Percentiles rank a stretch among this genome's conserved stretches.
phyloP scores from a whole-genome alignment of 2,888 invertebrate genomes.

The Hypselothyrea guttata region DNA sequence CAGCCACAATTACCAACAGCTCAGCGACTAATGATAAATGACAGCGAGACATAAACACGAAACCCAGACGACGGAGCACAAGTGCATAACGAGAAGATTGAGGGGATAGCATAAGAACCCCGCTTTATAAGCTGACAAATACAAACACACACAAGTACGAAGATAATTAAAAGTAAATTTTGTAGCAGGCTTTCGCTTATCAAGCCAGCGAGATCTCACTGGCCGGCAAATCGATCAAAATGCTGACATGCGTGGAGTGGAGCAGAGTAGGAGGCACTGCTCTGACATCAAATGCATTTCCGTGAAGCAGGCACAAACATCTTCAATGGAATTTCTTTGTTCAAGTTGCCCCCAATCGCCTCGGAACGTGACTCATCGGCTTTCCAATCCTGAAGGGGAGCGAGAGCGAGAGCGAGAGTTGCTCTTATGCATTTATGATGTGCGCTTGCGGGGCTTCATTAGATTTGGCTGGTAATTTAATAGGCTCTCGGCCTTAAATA shows the following conservation, averaged over 20 bases:
- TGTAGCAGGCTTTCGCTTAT: constrained; percentile 67
- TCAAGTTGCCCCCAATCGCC: constrained; percentile 31
- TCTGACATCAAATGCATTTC: too few relatives aligned
- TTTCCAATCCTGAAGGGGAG: constrained; percentile 44
- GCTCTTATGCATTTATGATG: constrained; percentile 15
- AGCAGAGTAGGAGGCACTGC: constrained; percentile 23
- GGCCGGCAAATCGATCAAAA: constrained; percentile 66
- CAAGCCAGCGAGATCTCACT: constrained; percentile 51
- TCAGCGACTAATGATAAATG: constrained; percentile 68
- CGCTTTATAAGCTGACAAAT: constrained; percentile 36
- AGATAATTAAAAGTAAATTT: constrained; percentile 58
- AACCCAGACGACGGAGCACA: neutral
- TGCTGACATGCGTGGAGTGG: constrained; percentile 38
- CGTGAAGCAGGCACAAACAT: constrained; percentile 50
- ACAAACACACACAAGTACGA: constrained; percentile 36
- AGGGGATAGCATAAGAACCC: constrained; percentile 1
- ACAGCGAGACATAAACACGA: constrained; percentile 48
- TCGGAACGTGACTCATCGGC: constrained; percentile 60
- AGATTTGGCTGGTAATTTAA: constrained; percentile 57
- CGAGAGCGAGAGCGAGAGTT: neutral
- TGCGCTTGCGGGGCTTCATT: constrained; percentile 58
- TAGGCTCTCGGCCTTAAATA: constrained; percentile 48
- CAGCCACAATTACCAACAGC: constrained; percentile 55
- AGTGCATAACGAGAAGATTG: too few relatives aligned
- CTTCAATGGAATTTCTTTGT: constrained; percentile 74